Base-by-base conservation (phyloP, 2,113 vertebrate species). In the Kobus ellipsiprymnus region DNA sequence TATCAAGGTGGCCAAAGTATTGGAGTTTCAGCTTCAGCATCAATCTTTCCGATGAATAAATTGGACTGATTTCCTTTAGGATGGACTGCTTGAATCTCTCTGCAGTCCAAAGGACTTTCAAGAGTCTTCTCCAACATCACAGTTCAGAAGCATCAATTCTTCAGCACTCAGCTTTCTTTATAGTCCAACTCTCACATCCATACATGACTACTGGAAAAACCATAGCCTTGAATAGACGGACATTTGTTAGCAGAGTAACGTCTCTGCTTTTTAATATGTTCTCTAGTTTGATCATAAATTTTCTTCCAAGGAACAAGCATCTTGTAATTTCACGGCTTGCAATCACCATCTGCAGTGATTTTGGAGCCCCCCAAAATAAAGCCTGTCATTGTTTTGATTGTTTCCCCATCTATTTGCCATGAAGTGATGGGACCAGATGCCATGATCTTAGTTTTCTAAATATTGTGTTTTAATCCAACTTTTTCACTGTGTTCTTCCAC, bases 181-280 rank as follows among this genome's bases (percentile, higher is more conserved):
- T 36, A 23, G 19, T 71, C n/a, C 17, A 71, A 40, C 17, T 71
- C 19, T 71, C n/a, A 23, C 19, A 40, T 23, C 67, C 19, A 71
- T 71, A 71, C n/a, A 36, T 71, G n/a, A 40, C n/a, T 36, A 71
- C n/a, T 40, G 17, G 19, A 71, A 40, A 71, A 71, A 23, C n/a
- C 9, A 40, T 40, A 40, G 10, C 2, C n/a, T 71, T 71, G n/a
- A 23, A 2, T 71, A 40, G 19, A 36, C 0, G 0, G 19, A 71
- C n/a, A 36, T 71, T 40, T 36, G 4, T 36, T 71, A 36, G 9
- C 67, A 71, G 21, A 71, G 19, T 23, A 71, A 71, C 0, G 0
- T 64, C 67, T 71, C n/a, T 71, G n/a, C n/a, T 71, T 71, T 40
- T 71, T 40, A 40, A 23, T 36, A 40, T 71, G 19, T n/a, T 40